Base-by-base conservation (phyloP, 2,888 invertebrate genomes). In the Drosophila fulvimacula region DNA sequence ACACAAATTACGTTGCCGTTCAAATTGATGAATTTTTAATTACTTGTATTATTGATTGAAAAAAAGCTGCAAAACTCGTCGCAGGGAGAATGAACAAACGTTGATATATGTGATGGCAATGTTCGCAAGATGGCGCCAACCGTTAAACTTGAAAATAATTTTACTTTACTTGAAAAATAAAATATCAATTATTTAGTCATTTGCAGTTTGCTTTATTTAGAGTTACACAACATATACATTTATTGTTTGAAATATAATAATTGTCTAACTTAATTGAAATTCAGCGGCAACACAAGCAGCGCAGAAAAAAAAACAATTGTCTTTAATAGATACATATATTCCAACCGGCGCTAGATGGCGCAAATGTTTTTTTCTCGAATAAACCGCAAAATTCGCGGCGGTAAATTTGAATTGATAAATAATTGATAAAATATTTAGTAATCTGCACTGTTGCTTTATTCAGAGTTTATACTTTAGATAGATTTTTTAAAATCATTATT, bases 401-500 rank as follows among this genome's bases (percentile, higher is more conserved):
- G 10, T 27, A n/a, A 46, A 46, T 44, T 44, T 44, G 24, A 44
- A 24, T 27, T 46, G n/a, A 5, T 17, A 19, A 48, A 48, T 13
- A 48, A 48, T 30, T 30, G n/a, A 21, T 30, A 6, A 15, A 7
- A 19, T 19, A 19, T 48, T 48, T 13, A 48, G 11, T 17, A 48
- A 17, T 17, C 6, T 17, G 17, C 30, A 30, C 3, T 30, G 17
- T 17, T 48, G 30, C 17, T 48, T 48, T 48, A 75, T 75, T 75
- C 36, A 6, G 32, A 60, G 57, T 58, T 66, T 74, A 62, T 56
- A 75, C 56, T 75, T 52, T 46, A 61, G 51, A 63, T 53, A 58
- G 21, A 41, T 36, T 19, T 41, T 58, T 73, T 19, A 24, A 24
- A 24, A 24, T 42, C 2, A 19, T 19, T 21, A 5, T 21, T 39